Evolutionary conservation across 1,140 invertebrate genomes (phyloP).

Genomic region (Apis mellifera): Amel_HAv3.1 CM009937.2:13092001-13092500

Average conservation of each 20-base stretch:
- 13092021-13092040: neutral
- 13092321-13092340: conserved; percentile 28
- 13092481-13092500: conserved; percentile 29
- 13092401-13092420: conserved; percentile 7
- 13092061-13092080: neutral
- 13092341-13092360: neutral
- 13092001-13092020: neutral
- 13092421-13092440: conserved; percentile 20
- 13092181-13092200: too few species aligned
- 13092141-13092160: neutral
- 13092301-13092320: neutral
- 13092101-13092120: neutral
- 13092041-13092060: neutral
- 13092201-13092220: too few species aligned
- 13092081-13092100: neutral
- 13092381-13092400: conserved; percentile 7
- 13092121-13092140: neutral
- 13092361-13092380: conserved; percentile 24
- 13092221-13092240: too few species aligned
- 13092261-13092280: neutral
- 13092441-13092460: conserved; percentile 3
- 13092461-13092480: neutral
- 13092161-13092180: neutral
- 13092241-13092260: too few species aligned
- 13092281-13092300: neutral